Conservation (phyloP, 2,113 vertebrate species). For the Oncorhynchus clarkii region DNA sequence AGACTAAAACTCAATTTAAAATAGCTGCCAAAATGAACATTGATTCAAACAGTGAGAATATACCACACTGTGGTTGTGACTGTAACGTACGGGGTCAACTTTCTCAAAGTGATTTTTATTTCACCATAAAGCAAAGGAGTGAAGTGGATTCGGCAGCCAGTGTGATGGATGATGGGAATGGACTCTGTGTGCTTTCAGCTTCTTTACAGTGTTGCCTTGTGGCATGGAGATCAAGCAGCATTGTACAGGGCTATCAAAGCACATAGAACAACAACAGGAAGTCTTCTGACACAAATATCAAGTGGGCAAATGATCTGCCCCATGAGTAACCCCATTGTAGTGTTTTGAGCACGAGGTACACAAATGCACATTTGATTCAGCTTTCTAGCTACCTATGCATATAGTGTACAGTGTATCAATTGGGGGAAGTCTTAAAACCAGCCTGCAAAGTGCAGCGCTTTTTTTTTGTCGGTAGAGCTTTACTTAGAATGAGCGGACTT, state of each 20-base stretch:
- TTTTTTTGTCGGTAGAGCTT: not conserved
- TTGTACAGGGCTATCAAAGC: slow-evolving; percentile 99
- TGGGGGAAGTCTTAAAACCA: too few species aligned
- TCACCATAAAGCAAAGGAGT: not conserved
- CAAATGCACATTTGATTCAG: not conserved
- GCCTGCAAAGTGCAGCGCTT: not conserved
- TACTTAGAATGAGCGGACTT: not conserved
- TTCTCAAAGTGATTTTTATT: not conserved
- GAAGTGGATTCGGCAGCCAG: not conserved
- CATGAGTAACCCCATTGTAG: not conserved
- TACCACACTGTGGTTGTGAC: not conserved
- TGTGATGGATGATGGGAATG: not conserved
- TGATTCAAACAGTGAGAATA: too few species aligned
- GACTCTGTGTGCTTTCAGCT: slow-evolving; percentile 85
- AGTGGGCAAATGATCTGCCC: not conserved
- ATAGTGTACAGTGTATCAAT: not conserved
- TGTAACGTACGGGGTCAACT: not conserved
- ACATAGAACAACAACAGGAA: slow-evolving; percentile 76
- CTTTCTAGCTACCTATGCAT: not conserved
- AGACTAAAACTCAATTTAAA: too few species aligned
- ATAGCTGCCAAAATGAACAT: too few species aligned
- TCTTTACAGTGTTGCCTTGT: slow-evolving; percentile 99
- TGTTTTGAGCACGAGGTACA: not conserved
- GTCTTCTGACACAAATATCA: not conserved
- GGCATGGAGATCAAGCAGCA: slow-evolving; percentile 99